Conservation (phyloP, 2,797 vertebrate species). For the Sebastes flavidus region DNA sequence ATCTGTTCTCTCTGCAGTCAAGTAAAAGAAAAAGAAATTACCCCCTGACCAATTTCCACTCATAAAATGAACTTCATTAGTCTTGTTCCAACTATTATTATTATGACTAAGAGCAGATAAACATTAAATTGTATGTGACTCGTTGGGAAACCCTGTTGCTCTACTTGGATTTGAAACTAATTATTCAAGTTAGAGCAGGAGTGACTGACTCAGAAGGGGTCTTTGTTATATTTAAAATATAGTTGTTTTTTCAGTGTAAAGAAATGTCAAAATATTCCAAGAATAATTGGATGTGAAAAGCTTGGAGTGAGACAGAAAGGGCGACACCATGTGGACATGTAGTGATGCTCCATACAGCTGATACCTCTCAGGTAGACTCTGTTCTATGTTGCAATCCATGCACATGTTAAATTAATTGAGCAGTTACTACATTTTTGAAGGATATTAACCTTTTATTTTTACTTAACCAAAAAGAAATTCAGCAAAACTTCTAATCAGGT, state of each 20-base stretch:
- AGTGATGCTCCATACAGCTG: background rate
- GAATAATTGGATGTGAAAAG: background rate
- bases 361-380: conserved; percentile 19
- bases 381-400: fast-evolving
- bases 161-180: background rate
- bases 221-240: background rate
- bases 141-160: background rate
- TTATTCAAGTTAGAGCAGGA: background rate
- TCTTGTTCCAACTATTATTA: background rate
- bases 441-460: background rate
- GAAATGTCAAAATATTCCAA: background rate
- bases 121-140: background rate
- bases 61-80: background rate
- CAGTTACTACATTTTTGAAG: background rate
- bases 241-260: background rate
- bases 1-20: conserved; percentile 12
- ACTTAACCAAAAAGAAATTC: background rate
- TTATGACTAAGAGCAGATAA: background rate
- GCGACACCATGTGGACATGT: conserved; percentile 71
- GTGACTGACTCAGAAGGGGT: background rate
- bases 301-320: conserved; percentile 25
- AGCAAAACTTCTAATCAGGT: background rate
- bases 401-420: background rate
- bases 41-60: background rate
- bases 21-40: background rate